Base-by-base conservation (phyloP, 2,797 vertebrate genomes). In the Sebastiscus tertius region DNA sequence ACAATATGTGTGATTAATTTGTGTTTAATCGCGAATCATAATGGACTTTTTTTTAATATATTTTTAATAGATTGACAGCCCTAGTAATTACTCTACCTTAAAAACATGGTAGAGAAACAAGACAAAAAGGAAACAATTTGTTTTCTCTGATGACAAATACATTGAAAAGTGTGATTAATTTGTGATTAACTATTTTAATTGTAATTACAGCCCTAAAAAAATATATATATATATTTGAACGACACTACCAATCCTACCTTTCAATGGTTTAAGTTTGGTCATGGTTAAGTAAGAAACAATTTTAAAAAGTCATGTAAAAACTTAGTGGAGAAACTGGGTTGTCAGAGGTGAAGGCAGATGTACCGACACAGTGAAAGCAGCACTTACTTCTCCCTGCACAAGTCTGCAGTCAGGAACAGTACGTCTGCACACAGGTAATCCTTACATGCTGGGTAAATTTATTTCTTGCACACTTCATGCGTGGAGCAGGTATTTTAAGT, bases 361-460 rank as follows among this genome's bases (percentile, higher is more conserved):
- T 49, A 68, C 59, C 39, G 73, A 20, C 46, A 69, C 11, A 13
- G 22, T 27, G 42, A 72, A 74, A 24, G 10, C 16, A 59, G 46
- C 74, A 39, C 79, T 71, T 64, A 33, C 54, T 62, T 62, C 34
- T 52, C 55, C n/a, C 52, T 61, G 76, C 72, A 73, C 55, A 49
- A 12, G 61, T 59, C 65, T 64, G 11, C 59, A 73, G 64, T 76
- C 39, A 72, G 61, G 56, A 81, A 49, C 33, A 24, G 20, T 64
- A 63, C 42, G 62, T 77, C 29, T 66, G 13, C 80, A 77, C 66
- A 72, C 46, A 72, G 39, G 42, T 80, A 79, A 80, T 78, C 52
- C 33, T 52, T 71, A 79, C 33, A 71, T 61, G 58, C 58, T 54
- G 14, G 22, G 24, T 24, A 27, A 33, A 75, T 75, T 22, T 49